Evolutionary conservation across 2,888 invertebrate genomes (phyloP), one percentile per base, ranked within the genome.

Genomic region (Stegana nigrithorax): DNA sequence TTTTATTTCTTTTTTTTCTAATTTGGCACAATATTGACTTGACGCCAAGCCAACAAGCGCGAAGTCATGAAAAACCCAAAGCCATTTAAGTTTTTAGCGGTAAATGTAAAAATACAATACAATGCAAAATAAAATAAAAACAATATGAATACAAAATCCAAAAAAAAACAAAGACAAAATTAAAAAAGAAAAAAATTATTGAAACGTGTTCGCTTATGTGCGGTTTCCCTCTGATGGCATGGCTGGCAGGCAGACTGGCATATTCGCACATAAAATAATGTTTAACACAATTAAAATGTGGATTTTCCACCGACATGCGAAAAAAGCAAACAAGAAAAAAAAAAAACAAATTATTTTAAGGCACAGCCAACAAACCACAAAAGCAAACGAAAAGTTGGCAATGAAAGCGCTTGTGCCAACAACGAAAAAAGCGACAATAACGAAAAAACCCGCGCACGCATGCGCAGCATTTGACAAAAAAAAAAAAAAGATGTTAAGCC

Each of bases 211-310:
- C 14, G n/a, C 26, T n/a, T 25, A n/a, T n/a, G n/a, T n/a, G n/a
- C n/a, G n/a, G n/a, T n/a, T n/a, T n/a, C n/a, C n/a, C n/a, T n/a
- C n/a, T n/a, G n/a, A n/a, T n/a, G n/a, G n/a, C n/a, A n/a, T n/a
- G n/a, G n/a, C n/a, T n/a, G n/a, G n/a, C n/a, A n/a, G n/a, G n/a
- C n/a, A n/a, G n/a, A n/a, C n/a, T n/a, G n/a, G n/a, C n/a, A n/a
- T n/a, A n/a, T n/a, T n/a, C n/a, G n/a, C n/a, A n/a, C 39, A 39
- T 7, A 6, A 7, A n/a, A 12, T 23, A 50, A 50, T 23, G 10
- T 70, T 75, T 73, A 71, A 70, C 75, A 73, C 71, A 72, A 73
- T 73, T 75, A 73, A 72, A 67, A 63, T 58, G 39, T 63, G 77
- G 77, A 69, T 73, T 77, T 76, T 68, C 75, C 75, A 69, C 32